Evolutionary conservation across 2,797 vertebrate genomes (phyloP), one percentile per base, ranked within the genome.

Genomic region (Chaetophractus vellerosus): DNA sequence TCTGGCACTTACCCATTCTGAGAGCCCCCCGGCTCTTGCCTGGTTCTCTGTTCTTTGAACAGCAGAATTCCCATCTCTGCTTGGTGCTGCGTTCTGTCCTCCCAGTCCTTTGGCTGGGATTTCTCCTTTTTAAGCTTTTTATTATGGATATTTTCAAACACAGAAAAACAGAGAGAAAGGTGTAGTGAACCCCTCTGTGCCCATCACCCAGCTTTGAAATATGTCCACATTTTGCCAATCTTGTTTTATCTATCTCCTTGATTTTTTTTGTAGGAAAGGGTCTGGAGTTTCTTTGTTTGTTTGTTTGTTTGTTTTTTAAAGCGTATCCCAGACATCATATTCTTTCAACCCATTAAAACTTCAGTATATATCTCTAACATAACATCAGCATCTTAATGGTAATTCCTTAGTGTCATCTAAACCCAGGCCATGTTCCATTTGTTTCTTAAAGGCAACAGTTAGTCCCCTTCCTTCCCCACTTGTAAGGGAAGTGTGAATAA

Each of bases 401-500:
- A 45, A 59, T 76, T 61, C 45, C 79, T 69, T 79, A 55, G 33
- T 26, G n/a, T 15, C 55, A 31, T 15, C 19, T 9, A 26, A 63
- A 36, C 8, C 68, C 18, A 10, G 59, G n/a, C 16, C 31, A 14
- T 59, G 36, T 52, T 57, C 71, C 33, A 9, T 72, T 86, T 68
- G 33, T 12, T 95, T 93, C 41, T 84, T n/a, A 80, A 55, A 33
- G 45, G 68, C 68, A 69, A 24, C 55, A 41, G 36, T 16, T 82
- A 38, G n/a, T 45, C 36, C 48, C 45, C 66, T 91, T 61, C 74
- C 88, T 63, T 71, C 71, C 28, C n/a, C 38, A 48, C 86, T 69
- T 94, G 74, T 69, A 69, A 93, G 61, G 12, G 21, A 57, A 52
- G 91, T 80, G 66, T 71, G 92, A 90, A 91, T 88, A 66, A 83